A percentile compares a stretch with the other conserved stretches of the same genome.
Conservation (phyloP, 2,797 vertebrate species). For the Epinephelus awoara region DNA sequence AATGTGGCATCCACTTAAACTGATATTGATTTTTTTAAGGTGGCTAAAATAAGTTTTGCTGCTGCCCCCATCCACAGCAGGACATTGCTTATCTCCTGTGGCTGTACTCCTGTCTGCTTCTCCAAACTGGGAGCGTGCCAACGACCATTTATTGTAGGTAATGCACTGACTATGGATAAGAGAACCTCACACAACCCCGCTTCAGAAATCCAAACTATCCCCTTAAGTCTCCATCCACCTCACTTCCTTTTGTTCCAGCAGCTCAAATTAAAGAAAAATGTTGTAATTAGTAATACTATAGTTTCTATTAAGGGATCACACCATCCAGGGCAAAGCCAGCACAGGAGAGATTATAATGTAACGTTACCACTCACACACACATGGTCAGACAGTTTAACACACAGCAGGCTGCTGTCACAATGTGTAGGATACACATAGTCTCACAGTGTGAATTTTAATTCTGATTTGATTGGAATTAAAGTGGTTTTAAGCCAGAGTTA, state of each 20-base stretch:
- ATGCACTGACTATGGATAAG: no score
- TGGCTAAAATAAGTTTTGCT: no score
- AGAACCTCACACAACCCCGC: no score
- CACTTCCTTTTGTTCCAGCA: not conserved
- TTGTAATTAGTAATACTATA: slow-evolving; percentile 58
- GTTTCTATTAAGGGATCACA: slow-evolving; percentile 41
- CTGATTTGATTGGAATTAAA: slow-evolving; percentile 83
- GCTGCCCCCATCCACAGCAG: no score
- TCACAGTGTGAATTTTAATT: slow-evolving; percentile 73
- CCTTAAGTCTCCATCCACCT: not conserved
- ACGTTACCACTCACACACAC: slow-evolving; percentile 33
- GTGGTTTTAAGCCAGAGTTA: slow-evolving; percentile 80
- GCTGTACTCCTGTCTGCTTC: no score
- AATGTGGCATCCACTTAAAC: no score
- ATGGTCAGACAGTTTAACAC: slow-evolving; percentile 23
- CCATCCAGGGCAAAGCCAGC: slow-evolving; percentile 4
- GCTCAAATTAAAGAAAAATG: slow-evolving; percentile 9
- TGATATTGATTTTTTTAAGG: no score
- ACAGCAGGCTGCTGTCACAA: slow-evolving; percentile 38
- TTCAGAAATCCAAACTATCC: not conserved
- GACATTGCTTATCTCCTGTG: no score
- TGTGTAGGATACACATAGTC: slow-evolving; percentile 47
- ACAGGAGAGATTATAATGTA: slow-evolving; percentile 47
- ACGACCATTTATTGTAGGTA: no score
- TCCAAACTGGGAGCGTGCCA: no score